Percentiles rank a stretch among this genome's conserved stretches.
Conservation (phyloP, 1,140 invertebrate genomes). For the Saccostrea cuccullata region DNA sequence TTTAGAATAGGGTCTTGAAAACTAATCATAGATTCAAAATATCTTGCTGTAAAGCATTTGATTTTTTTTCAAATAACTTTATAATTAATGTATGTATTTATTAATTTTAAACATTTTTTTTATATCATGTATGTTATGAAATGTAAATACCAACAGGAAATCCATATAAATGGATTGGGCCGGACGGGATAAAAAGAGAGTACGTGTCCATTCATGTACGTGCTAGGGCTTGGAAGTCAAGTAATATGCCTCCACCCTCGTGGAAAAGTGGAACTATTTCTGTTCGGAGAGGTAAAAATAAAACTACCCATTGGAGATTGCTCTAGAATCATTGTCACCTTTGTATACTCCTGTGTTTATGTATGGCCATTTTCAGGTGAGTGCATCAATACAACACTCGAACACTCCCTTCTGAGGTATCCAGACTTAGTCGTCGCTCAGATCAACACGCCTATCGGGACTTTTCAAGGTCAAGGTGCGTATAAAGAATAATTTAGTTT, state of each 20-base stretch:
- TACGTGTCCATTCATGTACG: background rate
- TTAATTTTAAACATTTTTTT: too few relatives aligned
- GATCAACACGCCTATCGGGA: background rate
- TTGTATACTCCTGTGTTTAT: background rate
- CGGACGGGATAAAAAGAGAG: background rate
- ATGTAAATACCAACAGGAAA: background rate
- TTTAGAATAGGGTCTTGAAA: too few relatives aligned
- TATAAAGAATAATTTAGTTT: too few relatives aligned
- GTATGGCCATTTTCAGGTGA: background rate
- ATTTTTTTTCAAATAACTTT: too few relatives aligned
- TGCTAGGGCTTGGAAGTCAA: background rate
- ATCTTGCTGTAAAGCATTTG: too few relatives aligned
- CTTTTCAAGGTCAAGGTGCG: constrained; percentile 6
- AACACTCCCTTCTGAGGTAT: background rate
- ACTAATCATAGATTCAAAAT: too few relatives aligned
- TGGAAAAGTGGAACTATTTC: background rate
- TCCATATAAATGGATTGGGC: background rate
- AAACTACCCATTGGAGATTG: too few relatives aligned
- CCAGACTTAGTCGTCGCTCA: background rate
- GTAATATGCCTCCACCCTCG: background rate
- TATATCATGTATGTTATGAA: too few relatives aligned
- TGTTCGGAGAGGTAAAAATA: background rate
- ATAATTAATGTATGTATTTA: too few relatives aligned
- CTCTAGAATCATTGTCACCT: too few relatives aligned
- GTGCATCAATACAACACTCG: background rate